Conservation (phyloP, 2,113 vertebrate species). For the Camarhynchus parvulus region DNA sequence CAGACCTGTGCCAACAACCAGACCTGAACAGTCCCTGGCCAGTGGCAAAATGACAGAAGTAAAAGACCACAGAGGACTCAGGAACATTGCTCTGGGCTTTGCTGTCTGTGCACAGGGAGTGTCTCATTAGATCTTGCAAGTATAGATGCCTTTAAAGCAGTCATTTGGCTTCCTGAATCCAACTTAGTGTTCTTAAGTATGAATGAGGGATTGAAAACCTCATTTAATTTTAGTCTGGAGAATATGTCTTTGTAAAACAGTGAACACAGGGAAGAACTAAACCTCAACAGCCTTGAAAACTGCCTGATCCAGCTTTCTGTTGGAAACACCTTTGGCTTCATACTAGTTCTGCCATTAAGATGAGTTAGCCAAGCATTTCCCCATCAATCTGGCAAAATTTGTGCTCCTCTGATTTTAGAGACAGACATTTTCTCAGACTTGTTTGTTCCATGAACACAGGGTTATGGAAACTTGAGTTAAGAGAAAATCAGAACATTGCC, state of each 20-base stretch:
- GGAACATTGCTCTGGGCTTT: neutral
- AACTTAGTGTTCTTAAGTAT: neutral
- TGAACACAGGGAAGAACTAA: neutral
- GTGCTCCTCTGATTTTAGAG: neutral
- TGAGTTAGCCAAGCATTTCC: neutral
- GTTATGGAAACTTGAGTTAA: neutral
- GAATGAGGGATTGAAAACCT: neutral
- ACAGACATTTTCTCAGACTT: neutral
- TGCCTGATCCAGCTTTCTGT: neutral
- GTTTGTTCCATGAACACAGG: neutral
- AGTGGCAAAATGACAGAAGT: neutral
- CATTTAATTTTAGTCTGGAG: neutral
- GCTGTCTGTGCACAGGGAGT: neutral
- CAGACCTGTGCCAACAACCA: neutral
- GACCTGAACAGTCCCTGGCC: neutral
- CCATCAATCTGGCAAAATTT: neutral
- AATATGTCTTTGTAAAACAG: neutral
- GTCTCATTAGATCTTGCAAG: neutral
- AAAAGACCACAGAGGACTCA: neutral
- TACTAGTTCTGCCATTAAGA: neutral
- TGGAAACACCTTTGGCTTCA: neutral
- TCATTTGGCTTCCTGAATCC: neutral
- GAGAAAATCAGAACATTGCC: neutral
- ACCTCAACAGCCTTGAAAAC: neutral
- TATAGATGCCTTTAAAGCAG: neutral